Percentiles rank a stretch among this genome's conserved stretches.
Evolutionary conservation across 2,888 invertebrate species (phyloP).

Genomic region (Itoplectis maculator): DNA sequence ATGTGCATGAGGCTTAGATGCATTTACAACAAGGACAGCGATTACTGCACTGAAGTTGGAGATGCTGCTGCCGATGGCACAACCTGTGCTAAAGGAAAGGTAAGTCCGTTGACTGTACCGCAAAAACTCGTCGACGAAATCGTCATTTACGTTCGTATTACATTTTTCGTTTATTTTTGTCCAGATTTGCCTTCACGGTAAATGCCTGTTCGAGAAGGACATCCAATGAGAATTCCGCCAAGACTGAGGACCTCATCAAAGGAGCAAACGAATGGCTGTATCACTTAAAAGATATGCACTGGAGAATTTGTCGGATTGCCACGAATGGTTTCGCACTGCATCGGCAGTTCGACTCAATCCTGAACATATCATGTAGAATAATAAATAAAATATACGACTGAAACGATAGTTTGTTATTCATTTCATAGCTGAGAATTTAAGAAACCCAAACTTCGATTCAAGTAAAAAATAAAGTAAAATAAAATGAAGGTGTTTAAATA

Average conservation of each 20-base stretch:
- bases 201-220: slow-evolving; percentile 34
- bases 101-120: not conserved
- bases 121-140: not conserved
- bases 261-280: not conserved
- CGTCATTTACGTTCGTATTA: not conserved
- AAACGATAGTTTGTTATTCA: not conserved
- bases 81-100: slow-evolving; percentile 53
- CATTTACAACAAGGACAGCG: not conserved
- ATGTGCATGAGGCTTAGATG: slow-evolving; percentile 57
- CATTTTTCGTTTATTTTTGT: not conserved
- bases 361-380: not conserved
- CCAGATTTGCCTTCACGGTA: slow-evolving; percentile 55
- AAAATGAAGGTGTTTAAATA: too few species aligned
- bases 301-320: not conserved
- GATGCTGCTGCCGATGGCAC: slow-evolving; percentile 58
- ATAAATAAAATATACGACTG: slow-evolving; percentile 1
- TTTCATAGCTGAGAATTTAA: not conserved
- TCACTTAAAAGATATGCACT: not conserved
- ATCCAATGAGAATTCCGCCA: not conserved
- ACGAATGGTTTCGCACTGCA: not conserved
- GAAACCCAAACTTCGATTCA: too few species aligned
- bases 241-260: not conserved
- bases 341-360: not conserved
- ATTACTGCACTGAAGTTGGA: slow-evolving; percentile 30
- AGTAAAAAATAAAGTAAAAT: too few species aligned